phyloP scores from a whole-genome alignment of 2,888 invertebrate species.

The Megamerina dolium region DNA sequence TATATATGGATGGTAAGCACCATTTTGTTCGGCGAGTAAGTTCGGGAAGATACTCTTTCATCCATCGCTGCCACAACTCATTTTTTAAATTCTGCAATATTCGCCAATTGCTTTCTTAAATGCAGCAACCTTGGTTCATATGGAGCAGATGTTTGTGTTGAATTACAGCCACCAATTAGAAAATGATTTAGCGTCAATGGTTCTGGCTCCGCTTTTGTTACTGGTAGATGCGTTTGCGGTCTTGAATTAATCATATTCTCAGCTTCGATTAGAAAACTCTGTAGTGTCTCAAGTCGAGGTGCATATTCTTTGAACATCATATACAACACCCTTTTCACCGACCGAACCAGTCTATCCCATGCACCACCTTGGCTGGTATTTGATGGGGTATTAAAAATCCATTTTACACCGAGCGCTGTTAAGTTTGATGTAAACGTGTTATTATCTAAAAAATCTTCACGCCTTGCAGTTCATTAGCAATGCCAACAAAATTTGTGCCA shows the following conservation, averaged over 20 bases:
- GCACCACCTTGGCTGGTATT: conserved; percentile 21
- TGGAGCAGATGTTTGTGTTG: too few species aligned
- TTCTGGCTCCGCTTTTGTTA: conserved; percentile 10
- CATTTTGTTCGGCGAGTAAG: too few species aligned
- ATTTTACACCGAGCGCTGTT: not conserved
- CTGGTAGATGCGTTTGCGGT: conserved; percentile 13
- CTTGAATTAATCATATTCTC: conserved; percentile 16
- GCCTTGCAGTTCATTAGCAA: conserved; percentile 1
- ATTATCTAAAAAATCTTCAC: not conserved
- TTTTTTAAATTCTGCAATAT: too few species aligned
- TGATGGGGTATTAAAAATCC: conserved; percentile 9
- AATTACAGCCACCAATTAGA: too few species aligned
- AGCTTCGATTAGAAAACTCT: conserved; percentile 11
- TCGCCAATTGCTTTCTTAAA: too few species aligned
- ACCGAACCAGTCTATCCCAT: conserved; percentile 22
- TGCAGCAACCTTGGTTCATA: too few species aligned
- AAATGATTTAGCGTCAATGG: conserved; percentile 12
- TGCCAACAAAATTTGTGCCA: conserved; percentile 4
- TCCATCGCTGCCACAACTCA: too few species aligned
- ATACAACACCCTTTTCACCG: conserved; percentile 11
- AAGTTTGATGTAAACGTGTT: not conserved
- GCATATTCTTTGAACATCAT: conserved; percentile 13
- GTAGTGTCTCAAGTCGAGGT: conserved; percentile 10
- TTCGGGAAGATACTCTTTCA: too few species aligned
- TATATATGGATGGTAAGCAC: too few species aligned